Base-by-base conservation (phyloP, 2,888 invertebrate genomes). In the Callimorpha dominula region DNA sequence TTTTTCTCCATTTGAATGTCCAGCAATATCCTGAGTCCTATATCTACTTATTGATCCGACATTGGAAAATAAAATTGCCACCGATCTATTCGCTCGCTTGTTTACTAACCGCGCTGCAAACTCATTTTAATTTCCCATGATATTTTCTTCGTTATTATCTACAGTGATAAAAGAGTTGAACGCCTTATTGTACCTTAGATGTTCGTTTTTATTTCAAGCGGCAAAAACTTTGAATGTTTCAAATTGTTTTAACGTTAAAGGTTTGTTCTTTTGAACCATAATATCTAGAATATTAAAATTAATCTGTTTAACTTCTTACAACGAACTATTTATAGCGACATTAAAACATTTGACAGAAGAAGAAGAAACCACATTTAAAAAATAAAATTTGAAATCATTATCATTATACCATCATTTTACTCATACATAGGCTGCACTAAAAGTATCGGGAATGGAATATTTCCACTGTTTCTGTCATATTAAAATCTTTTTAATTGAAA, bases 81-180 rank as follows among this genome's bases (percentile, higher is more conserved):
- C 69, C 72, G 79, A 78, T 82, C 83, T 78, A 79, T 77, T 64
- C 68, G 60, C 70, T 80, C 75, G 75, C 87, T 89, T 93, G 91
- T 93, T 93, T 92, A 91, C 86, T 91, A 88, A 88, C 90, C 89
- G 85, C 86, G 87, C 81, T 85, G 71, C 73, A 71, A 78, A 84
- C 88, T 89, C 90, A 91, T 94, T 94, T 93, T 93, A 93, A 94
- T 94, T 93, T 91, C 90, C 89, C 85, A 83, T 85, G 84, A 87
- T 84, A 85, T 89, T 88, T 87, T 86, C 80, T 81, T 82, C 83
- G 88, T 91, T 93, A 91, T 89, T 89, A 88, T 90, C 85, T 86
- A 82, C 85, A 86, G 88, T 80, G 88, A 88, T 86, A 86, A 85
- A 79, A 77, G 73, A 86, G 87, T 86, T 87, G 86, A 88, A 85